These are phyloP conservation scores for Pelecanus crispus DNA, from an alignment of 2,113 vertebrate species.

Conservation along the genomic window DNA sequence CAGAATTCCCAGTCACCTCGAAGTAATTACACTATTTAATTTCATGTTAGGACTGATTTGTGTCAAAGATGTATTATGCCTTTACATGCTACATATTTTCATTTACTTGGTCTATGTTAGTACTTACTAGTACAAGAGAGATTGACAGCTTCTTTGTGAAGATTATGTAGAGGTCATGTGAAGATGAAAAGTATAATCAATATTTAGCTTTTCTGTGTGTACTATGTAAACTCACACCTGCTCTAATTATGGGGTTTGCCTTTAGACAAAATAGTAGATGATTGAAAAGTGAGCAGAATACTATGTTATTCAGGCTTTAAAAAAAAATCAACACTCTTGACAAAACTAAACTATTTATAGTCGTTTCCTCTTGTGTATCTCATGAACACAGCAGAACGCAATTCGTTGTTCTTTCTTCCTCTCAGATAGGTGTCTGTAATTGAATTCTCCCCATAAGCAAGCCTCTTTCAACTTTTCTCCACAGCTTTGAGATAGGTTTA, in stretches of 20 bases:
- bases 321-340: background rate
- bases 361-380: background rate
- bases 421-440: background rate
- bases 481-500: background rate
- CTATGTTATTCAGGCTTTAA: background rate
- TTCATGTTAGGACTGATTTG: background rate
- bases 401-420: background rate
- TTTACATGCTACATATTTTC: background rate
- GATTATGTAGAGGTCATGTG: background rate
- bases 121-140: background rate
- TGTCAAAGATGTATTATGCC: background rate
- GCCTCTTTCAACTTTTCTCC: background rate
- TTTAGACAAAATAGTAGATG: background rate
- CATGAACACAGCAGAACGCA: background rate
- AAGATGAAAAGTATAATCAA: background rate
- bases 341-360: background rate
- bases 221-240: background rate
- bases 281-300: background rate
- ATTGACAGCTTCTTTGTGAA: background rate
- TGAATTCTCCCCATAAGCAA: background rate
- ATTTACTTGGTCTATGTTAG: background rate
- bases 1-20: background rate
- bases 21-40: background rate
- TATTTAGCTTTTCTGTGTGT: conserved; percentile 11
- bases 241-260: background rate